Evolutionary conservation across 2,888 invertebrate species (phyloP), one percentile per base, ranked within the genome.

Genomic region (Tenthredo livida): DNA sequence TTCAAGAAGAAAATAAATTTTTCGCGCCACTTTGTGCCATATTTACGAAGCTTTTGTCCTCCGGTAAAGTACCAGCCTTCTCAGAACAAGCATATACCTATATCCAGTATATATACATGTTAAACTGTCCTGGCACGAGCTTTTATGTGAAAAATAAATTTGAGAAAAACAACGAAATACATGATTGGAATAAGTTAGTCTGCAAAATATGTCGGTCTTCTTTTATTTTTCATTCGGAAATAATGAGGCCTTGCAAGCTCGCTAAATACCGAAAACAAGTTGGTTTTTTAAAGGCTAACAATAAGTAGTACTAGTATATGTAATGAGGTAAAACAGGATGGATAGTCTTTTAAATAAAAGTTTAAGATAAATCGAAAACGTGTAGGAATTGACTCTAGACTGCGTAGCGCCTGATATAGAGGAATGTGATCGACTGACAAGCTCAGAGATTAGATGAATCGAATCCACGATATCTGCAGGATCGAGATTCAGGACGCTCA

Each of bases 381-480:
- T 58, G 61, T 40, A 15, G 58, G 58, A 61, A 80, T 40, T 17
- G 80, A 80, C 37, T 80, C 3, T 72, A 12, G 80, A 80, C 80
- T 61, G 2, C 61, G 61, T 61, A 40, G n/a, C n/a, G 17, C 4
- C 10, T n/a, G 29, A 50, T 15, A 37, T 25, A n/a, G 80, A 61
- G 61, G 33, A 58, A 40, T 40, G 80, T 80, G 80, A 80, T 80
- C 61, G 80, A 80, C 47, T 61, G 80, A 58, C 37, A 61, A 25
- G 25, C 21, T 58, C 80, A 50, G 40, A 80, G 80, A 80, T 80
- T 80, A 61, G 61, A 40, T 40, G 37, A 61, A 80, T 78, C 17
- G 58, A 78, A 40, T 78, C 21, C 40, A 9, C n/a, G 37, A 78
- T 58, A 78, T 61, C 37, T 37, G 2, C 40, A 21, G 61, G 33